These are phyloP conservation scores for Falco cherrug DNA, from an alignment of 2,797 vertebrate genomes.

Conservation along the genomic window DNA sequence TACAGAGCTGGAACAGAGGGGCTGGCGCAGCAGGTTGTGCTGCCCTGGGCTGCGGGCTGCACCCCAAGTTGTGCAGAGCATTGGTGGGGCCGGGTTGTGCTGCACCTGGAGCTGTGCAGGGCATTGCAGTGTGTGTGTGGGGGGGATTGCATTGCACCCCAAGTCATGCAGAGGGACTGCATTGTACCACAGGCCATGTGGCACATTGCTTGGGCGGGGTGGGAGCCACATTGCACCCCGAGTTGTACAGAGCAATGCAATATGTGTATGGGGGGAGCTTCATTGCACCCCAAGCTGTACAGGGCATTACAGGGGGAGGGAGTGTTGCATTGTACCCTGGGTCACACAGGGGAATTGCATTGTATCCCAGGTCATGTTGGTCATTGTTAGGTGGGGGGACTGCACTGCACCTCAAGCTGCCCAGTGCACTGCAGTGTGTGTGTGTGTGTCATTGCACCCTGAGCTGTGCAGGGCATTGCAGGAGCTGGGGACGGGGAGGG, in stretches of 20 bases:
- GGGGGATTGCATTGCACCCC: neutral
- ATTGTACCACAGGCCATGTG: neutral
- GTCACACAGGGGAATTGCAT: neutral
- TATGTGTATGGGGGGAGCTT: too few species aligned
- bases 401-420: neutral
- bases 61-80: neutral
- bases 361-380: neutral
- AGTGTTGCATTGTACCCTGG: neutral
- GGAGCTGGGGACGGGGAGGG: too few species aligned
- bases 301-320: too few species aligned
- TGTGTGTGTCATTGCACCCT: neutral
- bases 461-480: neutral
- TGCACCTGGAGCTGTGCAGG: neutral
- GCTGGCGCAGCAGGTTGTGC: neutral
- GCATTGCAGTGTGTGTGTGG: accelerated
- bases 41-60: accelerated
- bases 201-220: neutral
- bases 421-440: neutral
- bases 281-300: accelerated
- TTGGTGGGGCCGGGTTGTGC: accelerated
- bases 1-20: neutral
- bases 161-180: accelerated
- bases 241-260: neutral
- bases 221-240: neutral
- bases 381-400: neutral